Percentiles rank a stretch among this genome's conserved stretches.
phyloP scores from a whole-genome alignment of 1,140 invertebrate species.

The Bombus balteatus region DNA sequence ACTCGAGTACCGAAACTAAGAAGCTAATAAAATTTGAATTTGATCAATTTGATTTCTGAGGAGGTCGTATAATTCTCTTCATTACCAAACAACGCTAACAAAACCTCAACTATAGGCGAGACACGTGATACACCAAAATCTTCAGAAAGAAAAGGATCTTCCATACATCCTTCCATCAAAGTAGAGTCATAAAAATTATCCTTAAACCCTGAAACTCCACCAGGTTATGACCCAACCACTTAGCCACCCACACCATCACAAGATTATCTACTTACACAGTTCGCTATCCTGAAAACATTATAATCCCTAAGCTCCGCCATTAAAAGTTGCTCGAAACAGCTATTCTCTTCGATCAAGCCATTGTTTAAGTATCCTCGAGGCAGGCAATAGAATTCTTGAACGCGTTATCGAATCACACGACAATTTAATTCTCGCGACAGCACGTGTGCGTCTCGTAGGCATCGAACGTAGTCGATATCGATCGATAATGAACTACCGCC shows the following conservation, averaged over 20 bases:
- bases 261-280: neutral
- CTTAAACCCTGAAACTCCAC: no score
- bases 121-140: no score
- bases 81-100: no score
- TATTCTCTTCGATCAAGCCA: neutral
- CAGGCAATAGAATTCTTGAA: neutral
- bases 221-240: neutral
- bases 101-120: no score
- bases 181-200: no score
- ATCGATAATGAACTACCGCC: constrained; percentile 43
- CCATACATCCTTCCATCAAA: no score
- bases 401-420: constrained; percentile 42
- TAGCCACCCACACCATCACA: neutral
- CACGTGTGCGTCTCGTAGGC: neutral
- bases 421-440: constrained; percentile 27
- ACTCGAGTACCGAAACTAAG: no score
- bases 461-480: neutral
- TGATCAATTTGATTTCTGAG: no score
- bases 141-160: no score
- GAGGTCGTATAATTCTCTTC: no score
- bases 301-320: neutral
- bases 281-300: neutral
- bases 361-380: neutral
- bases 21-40: no score
- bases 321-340: neutral